phyloP scores from a whole-genome alignment of 1,140 invertebrate genomes.

The Drosophila rufa region DNA sequence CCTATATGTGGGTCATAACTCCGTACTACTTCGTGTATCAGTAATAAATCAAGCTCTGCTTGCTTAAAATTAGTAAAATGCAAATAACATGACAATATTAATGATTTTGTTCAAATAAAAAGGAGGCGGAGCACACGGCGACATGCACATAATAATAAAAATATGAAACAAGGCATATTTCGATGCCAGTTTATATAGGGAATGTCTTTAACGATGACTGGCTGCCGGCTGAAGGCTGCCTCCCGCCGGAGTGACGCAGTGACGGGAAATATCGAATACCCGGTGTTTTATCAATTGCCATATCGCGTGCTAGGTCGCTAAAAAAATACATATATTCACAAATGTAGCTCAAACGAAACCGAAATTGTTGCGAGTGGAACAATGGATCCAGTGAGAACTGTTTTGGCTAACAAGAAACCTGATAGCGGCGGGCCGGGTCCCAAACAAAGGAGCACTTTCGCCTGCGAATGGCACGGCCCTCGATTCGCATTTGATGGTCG shows the following conservation, averaged over 20 bases:
- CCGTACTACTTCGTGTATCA: constrained; percentile 9
- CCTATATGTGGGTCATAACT: constrained; percentile 39
- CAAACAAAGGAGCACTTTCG: constrained; percentile 42
- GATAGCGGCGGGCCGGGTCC: constrained; percentile 48
- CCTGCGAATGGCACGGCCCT: constrained; percentile 24
- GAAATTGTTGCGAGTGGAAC: constrained; percentile 61
- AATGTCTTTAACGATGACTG: constrained; percentile 49
- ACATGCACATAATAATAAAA: constrained; percentile 55
- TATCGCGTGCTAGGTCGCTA: constrained; percentile 68
- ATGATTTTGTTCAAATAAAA: constrained; percentile 58
- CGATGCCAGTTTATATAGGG: constrained; percentile 30
- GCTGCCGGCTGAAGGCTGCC: constrained; percentile 6
- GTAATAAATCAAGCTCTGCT: constrained; percentile 72
- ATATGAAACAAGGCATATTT: constrained; percentile 55
- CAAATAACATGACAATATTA: constrained; percentile 80
- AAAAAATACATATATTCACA: constrained; percentile 44
- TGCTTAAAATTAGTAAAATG: constrained; percentile 72
- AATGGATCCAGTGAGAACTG: constrained; percentile 72
- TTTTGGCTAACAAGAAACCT: constrained; percentile 75
- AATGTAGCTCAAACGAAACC: constrained; percentile 21
- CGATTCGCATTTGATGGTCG: constrained; percentile 33
- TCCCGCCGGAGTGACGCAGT: constrained; percentile 8
- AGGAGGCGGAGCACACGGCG: background rate
- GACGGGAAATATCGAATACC: constrained; percentile 80
- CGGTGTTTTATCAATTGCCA: constrained; percentile 81